Conservation (phyloP, 2,888 invertebrate species). For the Silvanus unidentatus region DNA sequence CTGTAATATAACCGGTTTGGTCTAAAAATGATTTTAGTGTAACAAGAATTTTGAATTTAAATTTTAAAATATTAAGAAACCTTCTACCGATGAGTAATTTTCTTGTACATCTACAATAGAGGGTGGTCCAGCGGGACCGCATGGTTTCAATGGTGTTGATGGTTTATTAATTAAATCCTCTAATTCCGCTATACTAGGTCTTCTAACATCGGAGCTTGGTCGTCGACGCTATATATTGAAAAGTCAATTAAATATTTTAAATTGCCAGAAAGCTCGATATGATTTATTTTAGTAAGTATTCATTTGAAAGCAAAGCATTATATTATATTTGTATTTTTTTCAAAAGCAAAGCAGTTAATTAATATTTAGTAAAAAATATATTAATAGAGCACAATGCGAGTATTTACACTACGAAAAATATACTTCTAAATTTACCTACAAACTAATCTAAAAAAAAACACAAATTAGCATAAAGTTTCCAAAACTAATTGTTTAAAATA, state of each 20-base stretch:
- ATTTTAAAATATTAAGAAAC: slow-evolving; percentile 51
- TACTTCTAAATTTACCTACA: no score
- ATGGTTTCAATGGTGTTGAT: slow-evolving; percentile 77
- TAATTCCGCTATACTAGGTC: slow-evolving; percentile 84
- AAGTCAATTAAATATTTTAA: not conserved
- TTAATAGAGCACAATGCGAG: not conserved
- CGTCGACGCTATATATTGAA: slow-evolving; percentile 61
- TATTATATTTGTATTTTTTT: slow-evolving; percentile 5
- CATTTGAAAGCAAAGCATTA: not conserved
- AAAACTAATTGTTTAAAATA: no score
- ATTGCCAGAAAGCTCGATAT: not conserved
- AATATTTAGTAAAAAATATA: not conserved
- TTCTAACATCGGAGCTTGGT: slow-evolving; percentile 83
- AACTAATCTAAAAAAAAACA: no score
- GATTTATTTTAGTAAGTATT: not conserved
- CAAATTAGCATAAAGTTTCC: no score
- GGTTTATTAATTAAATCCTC: slow-evolving; percentile 88
- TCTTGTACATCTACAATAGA: slow-evolving; percentile 89
- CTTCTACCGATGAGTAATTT: slow-evolving; percentile 95
- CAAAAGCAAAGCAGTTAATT: slow-evolving; percentile 1
- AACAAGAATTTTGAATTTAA: not conserved
- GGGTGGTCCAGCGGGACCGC: slow-evolving; percentile 71
- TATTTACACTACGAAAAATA: slow-evolving; percentile 2
- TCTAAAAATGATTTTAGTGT: slow-evolving; percentile 54
- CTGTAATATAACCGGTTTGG: slow-evolving; percentile 86